Evolutionary conservation across 2,113 vertebrate genomes (phyloP).

Genomic region (Hyla sarda): DNA sequence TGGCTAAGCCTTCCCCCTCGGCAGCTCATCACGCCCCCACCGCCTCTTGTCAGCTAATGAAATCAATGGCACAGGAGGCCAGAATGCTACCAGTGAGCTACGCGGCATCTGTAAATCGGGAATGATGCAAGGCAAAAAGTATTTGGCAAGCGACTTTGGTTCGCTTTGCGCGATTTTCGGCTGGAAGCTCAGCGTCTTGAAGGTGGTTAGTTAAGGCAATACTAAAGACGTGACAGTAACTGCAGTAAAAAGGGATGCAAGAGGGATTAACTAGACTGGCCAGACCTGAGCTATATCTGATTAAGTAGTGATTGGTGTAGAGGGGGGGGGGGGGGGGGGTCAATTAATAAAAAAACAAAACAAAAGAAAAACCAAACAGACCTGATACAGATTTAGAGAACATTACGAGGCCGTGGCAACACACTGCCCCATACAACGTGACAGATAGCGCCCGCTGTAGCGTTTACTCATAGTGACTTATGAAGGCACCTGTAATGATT

Average conservation of each 20-base stretch:
- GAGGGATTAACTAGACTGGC: background rate
- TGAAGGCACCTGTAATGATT: background rate
- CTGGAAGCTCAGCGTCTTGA: slow-evolving; percentile 72
- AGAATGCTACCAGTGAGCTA: background rate
- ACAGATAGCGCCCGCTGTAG: background rate
- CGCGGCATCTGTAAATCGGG: background rate
- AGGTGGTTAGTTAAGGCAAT: slow-evolving; percentile 80
- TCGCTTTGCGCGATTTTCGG: slow-evolving; percentile 65
- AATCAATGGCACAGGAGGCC: background rate
- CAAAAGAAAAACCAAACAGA: no score
- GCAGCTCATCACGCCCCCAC: background rate
- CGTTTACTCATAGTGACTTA: background rate
- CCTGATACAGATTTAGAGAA: no score
- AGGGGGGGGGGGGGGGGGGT: no score
- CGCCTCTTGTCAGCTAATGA: background rate
- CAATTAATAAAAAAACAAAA: no score
- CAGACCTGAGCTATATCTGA: background rate
- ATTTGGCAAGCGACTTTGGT: slow-evolving; percentile 84
- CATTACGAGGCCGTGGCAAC: no score
- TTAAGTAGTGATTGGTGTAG: background rate
- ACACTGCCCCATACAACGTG: no score
- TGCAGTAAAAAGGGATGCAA: slow-evolving; percentile 69
- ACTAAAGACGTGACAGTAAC: slow-evolving; percentile 60
- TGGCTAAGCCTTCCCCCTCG: background rate
- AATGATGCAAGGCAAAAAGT: slow-evolving; percentile 70